Base-by-base conservation (phyloP, 2,888 invertebrate species). In the Hipparchia semele region DNA sequence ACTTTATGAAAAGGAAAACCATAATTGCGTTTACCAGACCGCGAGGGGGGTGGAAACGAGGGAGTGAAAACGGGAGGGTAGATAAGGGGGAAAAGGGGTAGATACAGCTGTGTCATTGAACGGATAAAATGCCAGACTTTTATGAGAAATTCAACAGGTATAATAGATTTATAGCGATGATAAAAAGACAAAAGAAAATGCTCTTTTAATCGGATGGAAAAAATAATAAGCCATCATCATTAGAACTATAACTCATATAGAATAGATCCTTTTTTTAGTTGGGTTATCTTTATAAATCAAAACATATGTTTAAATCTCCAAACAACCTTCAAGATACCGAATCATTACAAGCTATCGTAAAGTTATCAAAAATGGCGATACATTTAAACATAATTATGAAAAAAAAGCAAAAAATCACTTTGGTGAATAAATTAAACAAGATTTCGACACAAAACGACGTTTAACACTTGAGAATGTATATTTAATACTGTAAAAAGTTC, bases 381-480 rank as follows among this genome's bases (percentile, higher is more conserved):
- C 49, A 64, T 64, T 51, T 13, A 13, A 49, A 49, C 49, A 23
- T 49, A 64, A 49, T 64, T 64, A 64, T 49, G 64, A 49, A 23
- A 12, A 33, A 53, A 10, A 65, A 33, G 33, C 23, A 10, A 12
- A 13, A 46, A 46, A 7, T 8, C 23, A 65, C 53, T 65, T 51
- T 9, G 33, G 65, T 10, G 10, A 9, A 49, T 54, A 45, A 54
- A 54, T 54, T 54, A 39, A 60, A 68, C 5, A 12, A 49, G 56
- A 60, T 70, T 70, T 70, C 61, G 60, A 13, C 60, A 69, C 59
- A 9, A 8, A 6, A 23, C 58, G 58, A 64, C 49, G 23, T 64
- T 64, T 65, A 33, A 51, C 12, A 53, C 65, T 51, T 13, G 10
- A 49, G 13, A 49, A 49, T 51, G 53, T 53, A 64, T 12, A 60